Conservation (phyloP, 2,113 vertebrate species). For the Mastomys coucha region DNA sequence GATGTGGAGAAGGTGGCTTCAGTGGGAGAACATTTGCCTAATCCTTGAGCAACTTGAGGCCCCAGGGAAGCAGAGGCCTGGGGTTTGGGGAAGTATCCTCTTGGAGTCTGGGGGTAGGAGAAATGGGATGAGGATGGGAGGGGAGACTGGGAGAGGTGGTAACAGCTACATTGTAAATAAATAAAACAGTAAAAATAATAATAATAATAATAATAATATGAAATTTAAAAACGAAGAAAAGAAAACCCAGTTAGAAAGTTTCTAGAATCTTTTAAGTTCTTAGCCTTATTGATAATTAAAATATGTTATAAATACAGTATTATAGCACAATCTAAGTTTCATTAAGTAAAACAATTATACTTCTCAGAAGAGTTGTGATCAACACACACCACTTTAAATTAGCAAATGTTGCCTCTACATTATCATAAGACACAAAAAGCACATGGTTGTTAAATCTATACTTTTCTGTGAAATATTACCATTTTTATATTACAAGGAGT, state of each 20-base stretch:
- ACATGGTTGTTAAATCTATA: background rate
- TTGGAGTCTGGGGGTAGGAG: too few species aligned
- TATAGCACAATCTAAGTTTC: background rate
- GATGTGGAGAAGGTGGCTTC: too few species aligned
- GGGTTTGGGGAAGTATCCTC: too few species aligned
- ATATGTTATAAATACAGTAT: background rate
- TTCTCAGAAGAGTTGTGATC: background rate
- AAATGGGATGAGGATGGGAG: too few species aligned
- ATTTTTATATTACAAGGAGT: background rate
- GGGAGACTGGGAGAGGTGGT: too few species aligned
- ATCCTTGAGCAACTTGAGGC: too few species aligned
- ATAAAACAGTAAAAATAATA: too few species aligned
- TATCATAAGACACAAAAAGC: background rate
- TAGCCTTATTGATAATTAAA: conserved; percentile 17
- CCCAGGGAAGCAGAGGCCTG: too few species aligned
- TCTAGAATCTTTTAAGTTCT: background rate
- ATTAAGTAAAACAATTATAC: background rate
- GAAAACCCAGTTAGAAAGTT: background rate
- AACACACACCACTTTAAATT: background rate
- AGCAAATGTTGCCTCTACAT: background rate
- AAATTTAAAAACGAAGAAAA: background rate
- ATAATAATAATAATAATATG: too few species aligned
- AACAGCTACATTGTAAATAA: too few species aligned
- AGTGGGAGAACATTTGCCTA: too few species aligned
- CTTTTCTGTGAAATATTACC: conserved; percentile 15